Percentiles rank a stretch among this genome's conserved stretches.
Evolutionary conservation across 1,140 invertebrate species (phyloP).

Genomic region (Drosophila pallidifrons): DNA sequence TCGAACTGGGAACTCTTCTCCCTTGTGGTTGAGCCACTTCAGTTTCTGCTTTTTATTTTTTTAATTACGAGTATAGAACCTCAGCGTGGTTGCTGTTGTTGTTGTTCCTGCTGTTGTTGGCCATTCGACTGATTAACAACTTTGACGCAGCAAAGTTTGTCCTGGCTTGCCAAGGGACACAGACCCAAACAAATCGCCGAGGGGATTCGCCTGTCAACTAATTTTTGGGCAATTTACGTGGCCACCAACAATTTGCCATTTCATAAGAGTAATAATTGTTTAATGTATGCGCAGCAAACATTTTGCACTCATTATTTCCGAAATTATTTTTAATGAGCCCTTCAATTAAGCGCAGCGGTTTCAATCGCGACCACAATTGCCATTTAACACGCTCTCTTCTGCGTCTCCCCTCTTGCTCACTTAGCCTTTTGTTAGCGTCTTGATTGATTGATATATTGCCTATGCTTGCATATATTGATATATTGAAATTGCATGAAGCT

Average conservation of each 20-base stretch:
- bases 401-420: not conserved
- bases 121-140: constrained; percentile 61
- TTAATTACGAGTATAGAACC: too few species aligned
- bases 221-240: constrained; percentile 39
- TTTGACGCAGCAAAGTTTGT: constrained; percentile 10
- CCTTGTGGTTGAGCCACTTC: constrained; percentile 11
- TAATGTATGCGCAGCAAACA: constrained; percentile 15
- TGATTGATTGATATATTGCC: constrained; percentile 16
- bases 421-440: not conserved
- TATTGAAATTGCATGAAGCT: constrained; percentile 31
- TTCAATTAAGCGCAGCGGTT: constrained; percentile 9
- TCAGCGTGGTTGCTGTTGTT: not conserved
- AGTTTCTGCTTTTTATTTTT: not conserved
- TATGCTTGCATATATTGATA: constrained; percentile 41
- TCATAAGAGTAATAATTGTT: constrained; percentile 22
- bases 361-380: constrained; percentile 5
- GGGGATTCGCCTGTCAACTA: not conserved
- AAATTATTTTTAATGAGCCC: constrained; percentile 69
- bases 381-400: not conserved
- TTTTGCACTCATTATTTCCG: constrained; percentile 48
- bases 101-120: constrained; percentile 16
- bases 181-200: not conserved
- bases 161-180: too few species aligned
- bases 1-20: not conserved
- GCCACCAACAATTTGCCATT: constrained; percentile 7